phyloP scores from a whole-genome alignment of 1,140 invertebrate species.

The Plectrocnemia conspersa region DNA sequence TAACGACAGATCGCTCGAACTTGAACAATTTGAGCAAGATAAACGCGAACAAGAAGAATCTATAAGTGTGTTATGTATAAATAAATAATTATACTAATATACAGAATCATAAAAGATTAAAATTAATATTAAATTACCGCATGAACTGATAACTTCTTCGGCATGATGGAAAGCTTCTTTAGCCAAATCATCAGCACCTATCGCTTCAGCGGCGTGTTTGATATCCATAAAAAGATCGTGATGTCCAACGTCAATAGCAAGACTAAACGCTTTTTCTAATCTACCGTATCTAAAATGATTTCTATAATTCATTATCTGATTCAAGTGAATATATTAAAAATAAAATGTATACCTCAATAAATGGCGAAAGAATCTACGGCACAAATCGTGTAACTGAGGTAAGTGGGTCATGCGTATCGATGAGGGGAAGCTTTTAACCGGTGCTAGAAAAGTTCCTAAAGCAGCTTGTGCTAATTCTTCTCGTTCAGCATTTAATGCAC shows the following conservation, averaged over 20 bases:
- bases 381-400: constrained; percentile 43
- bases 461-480: constrained; percentile 38
- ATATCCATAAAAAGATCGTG: constrained; percentile 82
- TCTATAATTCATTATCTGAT: too few relatives aligned
- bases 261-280: constrained; percentile 79
- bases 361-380: constrained; percentile 46
- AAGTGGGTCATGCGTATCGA: constrained; percentile 38
- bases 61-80: constrained; percentile 3
- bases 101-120: too few relatives aligned
- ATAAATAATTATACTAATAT: too few relatives aligned
- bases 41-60: constrained; percentile 36
- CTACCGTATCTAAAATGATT: constrained; percentile 74
- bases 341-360: constrained; percentile 39
- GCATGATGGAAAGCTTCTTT: constrained; percentile 71
- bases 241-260: constrained; percentile 78
- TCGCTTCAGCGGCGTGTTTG: constrained; percentile 68
- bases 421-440: constrained; percentile 35
- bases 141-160: constrained; percentile 46
- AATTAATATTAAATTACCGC: too few relatives aligned
- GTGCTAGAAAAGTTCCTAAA: constrained; percentile 43
- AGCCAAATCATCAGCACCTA: constrained; percentile 65
- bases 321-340: not conserved
- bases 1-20: constrained; percentile 22
- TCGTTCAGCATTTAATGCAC: constrained; percentile 23
- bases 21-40: constrained; percentile 36